Percentiles rank a stretch among this genome's conserved stretches.
phyloP scores from a whole-genome alignment of 2,797 vertebrate species.

The Myotis pilosus region DNA sequence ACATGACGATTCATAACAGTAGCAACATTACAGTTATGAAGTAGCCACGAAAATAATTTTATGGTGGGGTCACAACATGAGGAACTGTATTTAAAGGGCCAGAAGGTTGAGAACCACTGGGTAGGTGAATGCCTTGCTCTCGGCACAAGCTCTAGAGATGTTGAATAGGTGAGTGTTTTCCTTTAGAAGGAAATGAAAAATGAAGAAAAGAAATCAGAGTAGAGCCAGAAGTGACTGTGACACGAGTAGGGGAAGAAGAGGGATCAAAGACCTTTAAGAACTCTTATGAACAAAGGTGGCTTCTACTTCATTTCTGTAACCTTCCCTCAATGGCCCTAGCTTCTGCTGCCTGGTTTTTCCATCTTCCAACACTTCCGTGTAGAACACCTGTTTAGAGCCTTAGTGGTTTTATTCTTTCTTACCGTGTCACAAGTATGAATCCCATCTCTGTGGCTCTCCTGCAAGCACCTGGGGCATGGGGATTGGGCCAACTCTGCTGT shows the following conservation, averaged over 20 bases:
- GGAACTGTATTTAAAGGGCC: no score
- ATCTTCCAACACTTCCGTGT: background rate
- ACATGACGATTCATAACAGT: no score
- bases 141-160: background rate
- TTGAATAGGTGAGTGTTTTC: background rate
- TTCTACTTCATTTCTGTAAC: background rate
- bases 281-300: background rate
- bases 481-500: background rate
- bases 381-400: background rate
- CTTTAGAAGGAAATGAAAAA: constrained; percentile 24
- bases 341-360: background rate
- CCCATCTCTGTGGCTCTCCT: background rate
- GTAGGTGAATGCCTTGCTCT: background rate
- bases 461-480: background rate
- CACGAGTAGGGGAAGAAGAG: background rate
- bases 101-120: no score
- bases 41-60: no score
- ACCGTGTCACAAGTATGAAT: background rate
- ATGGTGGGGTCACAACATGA: no score
- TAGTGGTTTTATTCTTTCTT: background rate
- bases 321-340: background rate
- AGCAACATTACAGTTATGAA: no score
- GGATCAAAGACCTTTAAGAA: background rate
- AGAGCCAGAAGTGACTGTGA: background rate
- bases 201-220: background rate